Evolutionary conservation across 2,113 vertebrate genomes (phyloP).

Genomic region (Ramphastos sulfuratus): DNA sequence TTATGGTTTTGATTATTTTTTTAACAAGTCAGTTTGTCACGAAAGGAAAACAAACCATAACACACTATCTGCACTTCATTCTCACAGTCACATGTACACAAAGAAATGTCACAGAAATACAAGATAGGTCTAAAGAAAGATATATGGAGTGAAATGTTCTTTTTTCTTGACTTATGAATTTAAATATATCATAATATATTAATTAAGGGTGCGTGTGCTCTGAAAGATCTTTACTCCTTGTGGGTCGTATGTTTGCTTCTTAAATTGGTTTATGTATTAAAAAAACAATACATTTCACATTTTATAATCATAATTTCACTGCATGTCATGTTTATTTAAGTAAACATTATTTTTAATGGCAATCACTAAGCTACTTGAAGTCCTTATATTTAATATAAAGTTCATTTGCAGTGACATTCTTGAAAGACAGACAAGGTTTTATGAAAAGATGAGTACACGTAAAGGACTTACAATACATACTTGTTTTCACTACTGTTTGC

Average conservation of each 20-base stretch:
- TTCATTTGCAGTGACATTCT: neutral
- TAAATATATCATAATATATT: constrained; percentile 73
- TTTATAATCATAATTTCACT: neutral
- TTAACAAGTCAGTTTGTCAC: neutral
- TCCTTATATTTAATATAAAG: neutral
- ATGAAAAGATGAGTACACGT: neutral
- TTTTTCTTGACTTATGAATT: constrained; percentile 70
- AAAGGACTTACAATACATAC: neutral
- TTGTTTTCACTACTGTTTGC: neutral
- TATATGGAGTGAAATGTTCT: constrained; percentile 69
- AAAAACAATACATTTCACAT: neutral
- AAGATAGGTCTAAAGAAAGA: constrained; percentile 52
- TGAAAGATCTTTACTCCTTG: constrained; percentile 64
- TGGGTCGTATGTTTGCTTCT: constrained; percentile 16
- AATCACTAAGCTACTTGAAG: neutral
- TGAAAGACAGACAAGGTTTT: neutral
- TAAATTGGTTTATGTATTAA: constrained; percentile 30
- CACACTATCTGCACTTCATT: constrained; percentile 24
- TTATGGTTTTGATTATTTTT: neutral
- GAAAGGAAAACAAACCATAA: neutral
- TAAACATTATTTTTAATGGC: neutral
- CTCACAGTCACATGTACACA: constrained; percentile 43
- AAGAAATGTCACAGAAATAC: constrained; percentile 39
- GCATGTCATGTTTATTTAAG: neutral
- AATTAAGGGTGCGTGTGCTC: constrained; percentile 64